Evolutionary conservation across 2,888 invertebrate genomes (phyloP).

Genomic region (Adelphocoris suturalis): DNA sequence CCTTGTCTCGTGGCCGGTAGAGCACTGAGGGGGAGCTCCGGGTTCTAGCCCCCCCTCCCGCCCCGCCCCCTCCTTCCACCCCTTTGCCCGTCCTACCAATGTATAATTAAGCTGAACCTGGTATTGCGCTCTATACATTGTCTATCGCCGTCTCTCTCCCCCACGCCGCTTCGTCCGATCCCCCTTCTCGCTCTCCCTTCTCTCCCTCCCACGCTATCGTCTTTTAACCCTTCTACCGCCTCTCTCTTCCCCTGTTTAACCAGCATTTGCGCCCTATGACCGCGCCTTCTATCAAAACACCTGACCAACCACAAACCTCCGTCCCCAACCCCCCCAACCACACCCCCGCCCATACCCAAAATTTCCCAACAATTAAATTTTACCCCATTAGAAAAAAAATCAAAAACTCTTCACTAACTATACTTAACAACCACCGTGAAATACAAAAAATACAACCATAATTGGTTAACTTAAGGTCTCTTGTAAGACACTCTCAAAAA

Average conservation of each 20-base stretch:
- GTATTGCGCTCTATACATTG: constrained; percentile 75
- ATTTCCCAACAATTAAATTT: constrained; percentile 23
- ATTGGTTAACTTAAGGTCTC: constrained; percentile 20
- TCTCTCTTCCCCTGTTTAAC: constrained; percentile 31
- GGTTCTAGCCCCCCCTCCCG: constrained; percentile 55
- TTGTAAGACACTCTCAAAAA: constrained; percentile 11
- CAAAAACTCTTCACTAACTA: constrained; percentile 23
- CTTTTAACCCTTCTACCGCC: constrained; percentile 55
- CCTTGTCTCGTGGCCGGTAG: constrained; percentile 70
- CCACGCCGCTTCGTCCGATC: constrained; percentile 68
- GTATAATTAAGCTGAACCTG: constrained; percentile 73
- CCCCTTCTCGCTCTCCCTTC: background rate
- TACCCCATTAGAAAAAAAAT: background rate
- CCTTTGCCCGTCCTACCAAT: constrained; percentile 55
- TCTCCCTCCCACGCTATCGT: constrained; percentile 56
- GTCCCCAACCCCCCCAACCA: background rate
- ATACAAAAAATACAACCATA: background rate
- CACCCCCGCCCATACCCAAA: background rate
- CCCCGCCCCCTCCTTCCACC: constrained; percentile 50
- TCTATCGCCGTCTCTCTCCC: constrained; percentile 72
- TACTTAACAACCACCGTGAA: constrained; percentile 38
- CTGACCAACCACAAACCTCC: constrained; percentile 70
- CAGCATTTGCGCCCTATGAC: constrained; percentile 62
- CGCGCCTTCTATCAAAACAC: constrained; percentile 64
- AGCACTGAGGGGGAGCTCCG: constrained; percentile 67